Base-by-base conservation (phyloP, 2,888 invertebrate genomes). In the Steinernema carpocapsae region DNA sequence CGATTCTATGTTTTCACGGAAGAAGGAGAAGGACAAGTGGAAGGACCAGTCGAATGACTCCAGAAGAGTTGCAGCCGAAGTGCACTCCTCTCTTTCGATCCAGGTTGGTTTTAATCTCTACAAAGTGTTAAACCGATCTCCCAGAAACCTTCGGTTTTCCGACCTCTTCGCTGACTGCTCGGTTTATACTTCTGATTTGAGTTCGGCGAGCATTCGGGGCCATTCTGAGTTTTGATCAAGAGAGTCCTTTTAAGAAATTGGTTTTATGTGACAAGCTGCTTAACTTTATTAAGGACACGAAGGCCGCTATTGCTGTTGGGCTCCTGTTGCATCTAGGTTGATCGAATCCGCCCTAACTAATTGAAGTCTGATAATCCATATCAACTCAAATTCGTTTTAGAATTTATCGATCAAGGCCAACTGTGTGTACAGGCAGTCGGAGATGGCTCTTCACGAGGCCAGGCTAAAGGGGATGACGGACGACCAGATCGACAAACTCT, bases 21-120 rank as follows among this genome's bases (percentile, higher is more conserved):
- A 32, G 32, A 64, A 64, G 64, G 64, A 64, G 32, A 64, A 64
- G 64, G 64, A 64, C 29, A 64, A 64, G 64, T 29, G 32, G 64
- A 64, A 64, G 64, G 64, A 64, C 32, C 26, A 64, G 37, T 29
- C 64, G 4, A 17, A 10, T 17, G 64, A 64, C 17, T 3, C 48
- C n/a, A 48, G 14, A 14, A 32, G 32, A 32, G 64, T 32, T 29
- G 32, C 2, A 32, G 1, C 29, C 3, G 64, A 64, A 22, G 29
- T 32, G 32, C 24, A 64, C 3, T 2, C 32, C 1, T 64, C 64
- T 4, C 14, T 32, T 2, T 64, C 64, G 32, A 22, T 52, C 22
- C 52, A 22, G 52, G 52, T 52, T 19, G 24, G 24, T 22, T 22
- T 52, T 22, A 3, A n/a, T 52, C 52, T 52, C 12, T 4, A 19